Conservation (phyloP, 2,888 invertebrate species). For the Drosophila picticornis region DNA sequence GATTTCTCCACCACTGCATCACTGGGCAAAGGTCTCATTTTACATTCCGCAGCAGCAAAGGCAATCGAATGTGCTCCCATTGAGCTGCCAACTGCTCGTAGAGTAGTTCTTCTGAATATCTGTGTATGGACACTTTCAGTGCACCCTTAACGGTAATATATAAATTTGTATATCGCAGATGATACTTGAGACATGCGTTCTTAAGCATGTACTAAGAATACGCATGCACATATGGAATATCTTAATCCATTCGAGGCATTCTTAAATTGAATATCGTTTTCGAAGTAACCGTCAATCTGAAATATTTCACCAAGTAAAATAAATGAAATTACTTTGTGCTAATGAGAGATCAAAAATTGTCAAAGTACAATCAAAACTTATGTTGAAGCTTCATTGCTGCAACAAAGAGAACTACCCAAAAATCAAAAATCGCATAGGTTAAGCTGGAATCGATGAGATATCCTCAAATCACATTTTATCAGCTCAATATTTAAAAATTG, state of each 20-base stretch:
- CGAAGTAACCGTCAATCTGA: background rate
- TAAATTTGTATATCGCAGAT: background rate
- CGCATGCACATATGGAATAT: background rate
- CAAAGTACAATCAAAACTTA: background rate
- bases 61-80: conserved; percentile 38
- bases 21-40: conserved; percentile 43
- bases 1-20: conserved; percentile 47
- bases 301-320: background rate
- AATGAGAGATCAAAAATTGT: background rate
- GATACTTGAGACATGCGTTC: conserved; percentile 7
- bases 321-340: background rate
- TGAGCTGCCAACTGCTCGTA: conserved; percentile 19
- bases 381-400: too few species aligned
- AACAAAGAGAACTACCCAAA: background rate
- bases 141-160: background rate
- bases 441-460: background rate
- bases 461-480: background rate
- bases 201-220: background rate
- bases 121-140: background rate
- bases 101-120: conserved; percentile 9
- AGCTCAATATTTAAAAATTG: background rate
- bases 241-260: background rate
- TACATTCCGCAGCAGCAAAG: conserved; percentile 33
- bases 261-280: background rate
- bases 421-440: background rate